Evolutionary conservation across 2,888 invertebrate genomes (phyloP).

Genomic region (Xylophagus ater): DNA sequence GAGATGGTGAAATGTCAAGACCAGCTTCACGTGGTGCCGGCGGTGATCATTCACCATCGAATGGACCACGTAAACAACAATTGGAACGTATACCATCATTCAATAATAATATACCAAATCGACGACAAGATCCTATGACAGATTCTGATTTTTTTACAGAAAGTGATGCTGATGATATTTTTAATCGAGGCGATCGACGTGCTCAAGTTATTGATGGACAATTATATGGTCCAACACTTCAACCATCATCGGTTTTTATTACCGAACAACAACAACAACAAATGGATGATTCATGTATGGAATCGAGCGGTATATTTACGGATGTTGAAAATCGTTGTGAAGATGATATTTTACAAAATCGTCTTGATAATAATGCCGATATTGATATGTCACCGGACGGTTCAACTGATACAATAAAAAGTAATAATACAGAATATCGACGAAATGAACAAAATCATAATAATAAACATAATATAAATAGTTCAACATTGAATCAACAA

Average conservation of each 20-base stretch:
- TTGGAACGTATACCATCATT: constrained; percentile 41
- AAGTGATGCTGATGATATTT: constrained; percentile 69
- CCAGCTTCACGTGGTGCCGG: constrained; percentile 63
- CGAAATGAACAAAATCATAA: too few relatives aligned
- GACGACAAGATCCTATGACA: constrained; percentile 75
- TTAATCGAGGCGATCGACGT: constrained; percentile 59
- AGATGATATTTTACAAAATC: constrained; percentile 40
- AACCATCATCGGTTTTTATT: constrained; percentile 41
- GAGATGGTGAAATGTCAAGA: constrained; percentile 80
- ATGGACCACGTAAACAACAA: constrained; percentile 38
- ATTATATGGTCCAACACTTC: constrained; percentile 55
- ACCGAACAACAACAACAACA: constrained; percentile 41
- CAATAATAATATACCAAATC: constrained; percentile 45
- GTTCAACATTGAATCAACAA: too few relatives aligned
- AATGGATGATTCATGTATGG: constrained; percentile 70
- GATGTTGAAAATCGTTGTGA: constrained; percentile 71
- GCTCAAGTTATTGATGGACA: constrained; percentile 85
- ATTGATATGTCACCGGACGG: constrained; percentile 55
- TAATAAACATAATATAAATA: too few relatives aligned
- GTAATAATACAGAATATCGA: constrained; percentile 40
- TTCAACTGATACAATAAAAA: constrained; percentile 43
- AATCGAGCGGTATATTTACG: constrained; percentile 80
- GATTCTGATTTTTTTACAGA: constrained; percentile 87
- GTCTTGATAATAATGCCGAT: constrained; percentile 24
- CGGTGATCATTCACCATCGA: constrained; percentile 59